Percentiles rank a stretch among this genome's conserved stretches.
phyloP scores from a whole-genome alignment of 2,113 vertebrate genomes.

The Crotalus tigris region DNA sequence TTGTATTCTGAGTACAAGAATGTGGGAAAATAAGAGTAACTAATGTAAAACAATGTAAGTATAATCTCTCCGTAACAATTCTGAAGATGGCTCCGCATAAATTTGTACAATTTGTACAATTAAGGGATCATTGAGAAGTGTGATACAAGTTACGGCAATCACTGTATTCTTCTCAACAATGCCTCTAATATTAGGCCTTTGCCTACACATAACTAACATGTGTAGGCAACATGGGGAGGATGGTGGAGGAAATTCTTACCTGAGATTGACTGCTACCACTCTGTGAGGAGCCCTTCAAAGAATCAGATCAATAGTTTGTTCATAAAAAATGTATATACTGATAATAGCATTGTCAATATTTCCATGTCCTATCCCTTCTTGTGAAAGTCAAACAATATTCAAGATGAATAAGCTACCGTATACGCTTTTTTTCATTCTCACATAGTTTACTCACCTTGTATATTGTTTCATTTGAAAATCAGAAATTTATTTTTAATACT shows the following conservation, averaged over 20 bases:
- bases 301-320: neutral
- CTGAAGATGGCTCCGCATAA: neutral
- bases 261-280: neutral
- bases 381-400: neutral
- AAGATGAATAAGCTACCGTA: neutral
- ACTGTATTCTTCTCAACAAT: neutral
- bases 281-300: neutral
- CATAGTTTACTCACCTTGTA: neutral
- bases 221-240: neutral
- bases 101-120: neutral
- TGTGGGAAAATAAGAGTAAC: neutral
- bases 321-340: neutral
- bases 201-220: neutral
- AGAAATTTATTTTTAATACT: neutral
- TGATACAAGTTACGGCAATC: neutral
- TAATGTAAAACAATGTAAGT: neutral
- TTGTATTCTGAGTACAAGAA: neutral
- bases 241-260: neutral
- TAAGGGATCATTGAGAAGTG: neutral
- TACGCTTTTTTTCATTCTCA: neutral
- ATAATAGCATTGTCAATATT: neutral
- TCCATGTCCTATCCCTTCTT: neutral
- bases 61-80: neutral
- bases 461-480: neutral
- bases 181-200: neutral